phyloP scores from a whole-genome alignment of 2,113 vertebrate genomes.

The Gasterosteus nipponicus region DNA sequence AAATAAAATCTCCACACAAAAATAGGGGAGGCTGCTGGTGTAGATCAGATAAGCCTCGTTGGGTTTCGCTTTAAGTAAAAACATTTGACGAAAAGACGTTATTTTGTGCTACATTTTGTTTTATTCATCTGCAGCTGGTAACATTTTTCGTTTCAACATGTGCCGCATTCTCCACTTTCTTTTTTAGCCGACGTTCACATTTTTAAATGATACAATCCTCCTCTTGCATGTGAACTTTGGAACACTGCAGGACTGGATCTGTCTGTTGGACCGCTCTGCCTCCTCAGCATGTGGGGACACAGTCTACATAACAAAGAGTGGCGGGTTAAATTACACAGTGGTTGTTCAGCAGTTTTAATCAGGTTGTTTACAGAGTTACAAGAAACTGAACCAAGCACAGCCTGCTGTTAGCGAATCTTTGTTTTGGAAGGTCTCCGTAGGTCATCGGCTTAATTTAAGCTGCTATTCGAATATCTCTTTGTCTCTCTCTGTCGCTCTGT shows the following conservation, averaged over 20 bases:
- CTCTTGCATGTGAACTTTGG: too few relatives aligned
- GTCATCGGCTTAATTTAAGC: neutral
- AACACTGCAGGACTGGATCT: neutral
- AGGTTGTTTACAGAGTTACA: slow-evolving; percentile 17
- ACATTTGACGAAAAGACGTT: neutral
- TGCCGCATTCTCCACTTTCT: neutral
- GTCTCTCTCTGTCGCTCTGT: neutral
- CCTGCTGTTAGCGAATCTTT: slow-evolving; percentile 20
- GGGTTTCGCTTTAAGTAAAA: neutral
- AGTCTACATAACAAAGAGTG: slow-evolving; percentile 59
- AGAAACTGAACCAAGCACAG: slow-evolving; percentile 19
- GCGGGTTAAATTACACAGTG: slow-evolving; percentile 37
- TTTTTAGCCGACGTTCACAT: neutral
- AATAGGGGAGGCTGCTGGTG: neutral
- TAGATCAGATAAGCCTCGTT: neutral
- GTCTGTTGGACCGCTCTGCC: neutral
- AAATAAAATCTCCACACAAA: neutral
- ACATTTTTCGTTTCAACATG: neutral
- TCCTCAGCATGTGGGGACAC: slow-evolving; percentile 63
- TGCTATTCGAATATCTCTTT: neutral
- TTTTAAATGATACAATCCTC: neutral
- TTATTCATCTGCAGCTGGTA: slow-evolving; percentile 6
- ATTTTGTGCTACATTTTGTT: neutral
- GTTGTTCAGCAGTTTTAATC: slow-evolving; percentile 15
- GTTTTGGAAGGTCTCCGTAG: neutral